Base-by-base conservation (phyloP, 2,888 invertebrate species). In the Diadegma fenestrale region DNA sequence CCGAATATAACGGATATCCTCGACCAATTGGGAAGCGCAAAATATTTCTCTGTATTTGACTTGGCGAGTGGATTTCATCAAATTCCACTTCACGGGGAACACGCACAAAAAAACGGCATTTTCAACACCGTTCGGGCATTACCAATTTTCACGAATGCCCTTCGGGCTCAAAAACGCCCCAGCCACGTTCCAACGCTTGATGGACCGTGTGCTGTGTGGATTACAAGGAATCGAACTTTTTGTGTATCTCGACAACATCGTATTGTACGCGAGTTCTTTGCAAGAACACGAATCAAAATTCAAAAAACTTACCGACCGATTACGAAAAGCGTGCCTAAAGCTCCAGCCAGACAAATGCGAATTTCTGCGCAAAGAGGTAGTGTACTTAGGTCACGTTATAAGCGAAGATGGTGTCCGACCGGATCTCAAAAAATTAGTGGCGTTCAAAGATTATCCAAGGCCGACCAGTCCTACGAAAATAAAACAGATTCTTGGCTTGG, bases 51-150 rank as follows among this genome's bases (percentile, higher is more conserved):
- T 0, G 89, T 73, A 12, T 75, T 81, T 19, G 81, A 77, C 41
- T 48, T 82, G 1, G 77, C 92, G 4, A 89, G 89, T 2, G 93
- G 93, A 0, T 94, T 91, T 85, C 93, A 94, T 80, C 93, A 94
- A 88, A 90, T 92, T 1, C 85, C 88, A 76, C 86, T 91, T 73
- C 58, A 88, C 30, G 54, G 86, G 0, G n/a, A 84, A 66, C 82
- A 86, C 48, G 79, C 54, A 2, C 26, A 69, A 33, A 89, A 88
- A 80, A 89, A n/a, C 87, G 4, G 88, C 88, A 6, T 91, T 89
- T 66, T 87, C 87, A 2, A 86, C 87, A 2, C 78, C 83, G 14
- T 61, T 75, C 17, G 45, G 45, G 45, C 45, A 48, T 48, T 48
- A 48, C 17, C 45, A 17, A 48, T 48, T 48, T 48, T 48, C 17